Evolutionary conservation across 2,113 vertebrate genomes (phyloP), one percentile per base, ranked within the genome.

Genomic region (Edolisoma coerulescens): DNA sequence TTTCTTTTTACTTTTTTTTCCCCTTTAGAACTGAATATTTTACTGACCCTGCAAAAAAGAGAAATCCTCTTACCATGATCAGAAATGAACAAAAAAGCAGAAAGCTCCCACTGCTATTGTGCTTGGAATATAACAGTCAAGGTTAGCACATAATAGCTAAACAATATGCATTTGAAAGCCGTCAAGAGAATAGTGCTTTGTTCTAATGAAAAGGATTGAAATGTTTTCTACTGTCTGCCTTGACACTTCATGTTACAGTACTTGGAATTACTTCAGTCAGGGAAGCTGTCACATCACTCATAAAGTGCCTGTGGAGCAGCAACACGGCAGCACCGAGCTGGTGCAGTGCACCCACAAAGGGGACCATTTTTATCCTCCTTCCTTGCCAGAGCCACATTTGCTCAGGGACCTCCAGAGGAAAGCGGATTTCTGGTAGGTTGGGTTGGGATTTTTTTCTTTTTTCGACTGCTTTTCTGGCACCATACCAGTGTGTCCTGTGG

Each of bases 171-270:
- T 96, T 84, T 95, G 96, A 96, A 96, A 96, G 93, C 91, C 82
- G 13, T 84, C 94, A 94, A 70, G 94, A 95, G 96, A 96, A 91
- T 95, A 96, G 70, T 16, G 81, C 94, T 96, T 97, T 94, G 95
- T 96, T 96, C 93, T 96, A 94, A 95, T 92, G 96, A 95, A 95
- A 97, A 96, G 96, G 90, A 95, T 96, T 96, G 96, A 96, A 95
- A 93, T 82, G 77, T 92, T 97, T 96, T 94, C 96, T 91, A 23
- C 93, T 94, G 91, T 93, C 95, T 93, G 83, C 93, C 95, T 96
- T 95, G 96, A 97, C 96, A 97, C 92, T 94, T 95, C 80, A 87
- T 96, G 96, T 97, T 96, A 95, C 93, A 91, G 88, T 97, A 95
- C 96, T 95, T 93, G 88, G 95, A 95, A 96, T 97, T 95, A 97